phyloP scores from a whole-genome alignment of 2,888 invertebrate species.

The Brachylomia viminalis region DNA sequence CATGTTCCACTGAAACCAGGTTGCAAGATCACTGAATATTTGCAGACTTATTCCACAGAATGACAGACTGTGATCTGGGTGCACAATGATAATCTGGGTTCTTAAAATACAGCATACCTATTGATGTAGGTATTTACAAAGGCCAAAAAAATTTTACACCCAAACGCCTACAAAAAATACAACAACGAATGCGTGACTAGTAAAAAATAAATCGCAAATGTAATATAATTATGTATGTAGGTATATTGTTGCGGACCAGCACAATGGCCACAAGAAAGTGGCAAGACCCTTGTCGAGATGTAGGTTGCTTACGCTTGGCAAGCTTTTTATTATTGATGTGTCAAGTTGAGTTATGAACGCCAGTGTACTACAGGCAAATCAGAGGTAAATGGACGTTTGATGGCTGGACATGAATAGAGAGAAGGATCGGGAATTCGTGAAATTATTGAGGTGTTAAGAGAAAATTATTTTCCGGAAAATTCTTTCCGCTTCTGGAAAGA shows the following conservation, averaged over 20 bases:
- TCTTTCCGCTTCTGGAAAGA: neutral
- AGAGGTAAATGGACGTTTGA: constrained; percentile 64
- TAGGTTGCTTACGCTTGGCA: constrained; percentile 60
- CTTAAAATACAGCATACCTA: neutral
- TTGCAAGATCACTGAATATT: neutral
- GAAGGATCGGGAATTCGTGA: constrained; percentile 23
- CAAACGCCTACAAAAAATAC: constrained; percentile 11
- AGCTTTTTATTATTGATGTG: constrained; percentile 70
- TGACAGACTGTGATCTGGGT: neutral
- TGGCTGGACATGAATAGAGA: constrained; percentile 46
- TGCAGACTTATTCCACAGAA: neutral
- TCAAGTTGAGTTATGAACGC: constrained; percentile 68
- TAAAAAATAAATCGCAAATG: constrained; percentile 59
- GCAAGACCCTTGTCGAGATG: constrained; percentile 66
- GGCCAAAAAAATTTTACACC: constrained; percentile 2
- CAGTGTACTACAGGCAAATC: constrained; percentile 64
- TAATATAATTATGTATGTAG: constrained; percentile 36
- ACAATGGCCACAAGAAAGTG: constrained; percentile 68
- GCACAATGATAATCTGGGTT: too few species aligned
- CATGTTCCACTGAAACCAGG: neutral
- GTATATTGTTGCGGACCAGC: constrained; percentile 51
- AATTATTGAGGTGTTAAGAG: constrained; percentile 18
- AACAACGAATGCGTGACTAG: constrained; percentile 53
- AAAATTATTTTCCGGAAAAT: constrained; percentile 23
- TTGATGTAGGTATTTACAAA: neutral